Evolutionary conservation across 1,140 invertebrate species (phyloP).

Genomic region (Drosophila pseudoobscura): DNA sequence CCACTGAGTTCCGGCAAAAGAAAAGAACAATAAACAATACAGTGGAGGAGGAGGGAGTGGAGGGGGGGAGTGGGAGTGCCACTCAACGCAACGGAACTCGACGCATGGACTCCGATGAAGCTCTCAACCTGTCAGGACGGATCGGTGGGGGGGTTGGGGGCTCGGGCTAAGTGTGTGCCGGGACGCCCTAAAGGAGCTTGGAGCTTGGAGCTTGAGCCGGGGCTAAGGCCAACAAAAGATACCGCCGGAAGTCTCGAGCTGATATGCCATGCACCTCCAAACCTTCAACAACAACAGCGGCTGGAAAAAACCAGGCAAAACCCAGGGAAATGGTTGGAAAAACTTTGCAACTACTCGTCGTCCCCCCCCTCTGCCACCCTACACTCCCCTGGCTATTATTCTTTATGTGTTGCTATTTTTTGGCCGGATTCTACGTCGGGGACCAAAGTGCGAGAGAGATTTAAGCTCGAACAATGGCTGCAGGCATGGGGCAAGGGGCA

Average conservation of each 20-base stretch:
- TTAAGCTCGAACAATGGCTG: conserved; percentile 56
- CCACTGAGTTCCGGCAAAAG: conserved; percentile 10
- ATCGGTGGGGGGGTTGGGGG: not conserved
- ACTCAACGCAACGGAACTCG: conserved; percentile 12
- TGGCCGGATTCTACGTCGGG: conserved; percentile 34
- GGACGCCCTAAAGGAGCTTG: conserved; percentile 4
- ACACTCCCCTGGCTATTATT: conserved; percentile 46
- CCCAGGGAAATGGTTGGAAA: conserved; percentile 11
- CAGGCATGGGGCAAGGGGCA: not conserved
- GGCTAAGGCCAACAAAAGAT: conserved; percentile 61
- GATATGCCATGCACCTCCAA: conserved; percentile 57
- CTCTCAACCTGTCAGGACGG: conserved; percentile 48
- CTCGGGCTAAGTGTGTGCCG: conserved; percentile 14
- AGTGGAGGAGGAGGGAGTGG: not conserved
- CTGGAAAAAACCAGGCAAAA: not conserved
- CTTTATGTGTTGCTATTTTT: conserved; percentile 64
- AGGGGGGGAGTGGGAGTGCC: not conserved
- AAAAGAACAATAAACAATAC: conserved; percentile 55
- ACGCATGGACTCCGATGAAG: conserved; percentile 27
- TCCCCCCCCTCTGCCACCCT: no score
- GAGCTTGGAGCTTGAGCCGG: conserved; percentile 28
- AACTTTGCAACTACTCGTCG: conserved; percentile 1
- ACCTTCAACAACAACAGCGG: not conserved
- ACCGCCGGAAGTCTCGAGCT: conserved; percentile 66
- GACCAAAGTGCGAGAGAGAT: conserved; percentile 27